Percentiles rank a stretch among this genome's conserved stretches.
Conservation (phyloP, 2,797 vertebrate species). For the Alfaro cultratus region DNA sequence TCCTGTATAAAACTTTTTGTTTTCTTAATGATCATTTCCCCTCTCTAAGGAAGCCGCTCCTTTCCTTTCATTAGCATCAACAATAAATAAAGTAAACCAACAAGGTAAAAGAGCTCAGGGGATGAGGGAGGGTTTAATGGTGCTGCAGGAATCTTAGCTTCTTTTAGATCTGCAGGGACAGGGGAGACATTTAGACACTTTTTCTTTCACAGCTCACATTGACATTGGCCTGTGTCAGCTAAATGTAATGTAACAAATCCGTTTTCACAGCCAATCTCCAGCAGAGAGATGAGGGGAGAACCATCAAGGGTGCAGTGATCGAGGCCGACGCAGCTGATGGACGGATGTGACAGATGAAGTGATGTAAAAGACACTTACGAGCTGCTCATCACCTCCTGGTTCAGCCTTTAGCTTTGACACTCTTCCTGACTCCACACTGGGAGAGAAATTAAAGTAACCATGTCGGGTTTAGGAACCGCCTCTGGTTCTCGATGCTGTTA, state of each 20-base stretch:
- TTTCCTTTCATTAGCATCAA: conserved; percentile 20
- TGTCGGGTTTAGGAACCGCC: conserved; percentile 16
- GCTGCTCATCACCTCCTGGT: conserved; percentile 33
- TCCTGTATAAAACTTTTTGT: background rate
- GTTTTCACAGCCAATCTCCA: conserved; percentile 26
- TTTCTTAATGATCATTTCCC: conserved; percentile 13
- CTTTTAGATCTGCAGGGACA: conserved; percentile 28
- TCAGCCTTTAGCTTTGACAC: conserved; percentile 22
- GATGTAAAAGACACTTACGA: conserved; percentile 49
- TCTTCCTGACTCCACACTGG: background rate
- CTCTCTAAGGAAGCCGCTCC: conserved; percentile 3
- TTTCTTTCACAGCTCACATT: conserved; percentile 5
- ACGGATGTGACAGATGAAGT: conserved; percentile 50
- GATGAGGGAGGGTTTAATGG: conserved; percentile 1
- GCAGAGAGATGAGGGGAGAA: conserved; percentile 16
- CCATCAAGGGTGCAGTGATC: conserved; percentile 13
- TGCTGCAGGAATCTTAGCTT: background rate
- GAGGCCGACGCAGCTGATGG: conserved; percentile 33
- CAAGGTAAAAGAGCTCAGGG: background rate
- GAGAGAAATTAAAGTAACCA: background rate
- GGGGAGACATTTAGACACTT: conserved; percentile 29
- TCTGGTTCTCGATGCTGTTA: conserved; percentile 5
- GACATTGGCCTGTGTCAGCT: conserved; percentile 9
- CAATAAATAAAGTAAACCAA: background rate
- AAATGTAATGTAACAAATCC: conserved; percentile 25